Conservation (phyloP, 2,113 vertebrate genomes). For the Pachycephala philippinensis region DNA sequence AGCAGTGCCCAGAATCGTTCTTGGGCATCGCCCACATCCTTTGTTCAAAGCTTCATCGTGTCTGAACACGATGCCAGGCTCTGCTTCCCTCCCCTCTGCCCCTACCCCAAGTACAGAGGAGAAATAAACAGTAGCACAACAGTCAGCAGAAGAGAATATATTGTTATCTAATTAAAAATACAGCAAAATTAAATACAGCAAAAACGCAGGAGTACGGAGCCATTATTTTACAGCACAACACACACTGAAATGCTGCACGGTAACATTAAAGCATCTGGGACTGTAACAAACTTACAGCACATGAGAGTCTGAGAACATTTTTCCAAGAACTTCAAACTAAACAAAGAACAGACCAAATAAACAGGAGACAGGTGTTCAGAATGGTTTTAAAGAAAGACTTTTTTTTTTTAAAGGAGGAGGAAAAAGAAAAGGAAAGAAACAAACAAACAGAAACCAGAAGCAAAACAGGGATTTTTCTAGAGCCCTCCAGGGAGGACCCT, state of each 20-base stretch:
- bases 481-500: background rate
- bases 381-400: background rate
- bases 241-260: constrained; percentile 57
- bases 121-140: constrained; percentile 45
- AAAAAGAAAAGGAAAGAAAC: background rate
- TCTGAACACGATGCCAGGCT: background rate
- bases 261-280: constrained; percentile 46
- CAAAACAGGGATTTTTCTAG: background rate
- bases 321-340: constrained; percentile 21
- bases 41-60: background rate
- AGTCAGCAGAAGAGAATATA: constrained; percentile 31
- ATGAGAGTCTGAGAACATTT: constrained; percentile 14
- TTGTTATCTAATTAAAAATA: constrained; percentile 61
- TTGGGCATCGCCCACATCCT: background rate
- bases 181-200: constrained; percentile 61
- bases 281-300: constrained; percentile 39
- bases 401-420: background rate
- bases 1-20: background rate
- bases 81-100: background rate
- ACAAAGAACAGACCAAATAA: background rate
- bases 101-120: background rate
- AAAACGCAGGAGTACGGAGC: constrained; percentile 32
- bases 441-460: background rate
- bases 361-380: background rate
- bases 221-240: constrained; percentile 48